Base-by-base conservation (phyloP, 2,888 invertebrate species). In the Synergus laeviventris region DNA sequence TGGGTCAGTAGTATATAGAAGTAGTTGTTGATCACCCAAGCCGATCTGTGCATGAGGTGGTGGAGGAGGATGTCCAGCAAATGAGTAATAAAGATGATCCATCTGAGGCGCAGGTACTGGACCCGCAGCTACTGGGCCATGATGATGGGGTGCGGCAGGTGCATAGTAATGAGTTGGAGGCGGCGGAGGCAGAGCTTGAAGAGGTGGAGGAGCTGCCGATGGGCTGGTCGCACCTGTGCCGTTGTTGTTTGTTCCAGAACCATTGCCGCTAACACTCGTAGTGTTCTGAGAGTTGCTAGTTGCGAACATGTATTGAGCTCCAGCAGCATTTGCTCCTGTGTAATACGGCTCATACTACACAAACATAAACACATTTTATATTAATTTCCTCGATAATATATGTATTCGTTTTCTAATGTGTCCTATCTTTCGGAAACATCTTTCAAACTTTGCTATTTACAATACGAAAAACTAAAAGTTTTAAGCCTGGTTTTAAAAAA, bases 231-330 rank as follows among this genome's bases (percentile, higher is more conserved):
- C 86, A 61, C 87, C 87, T 74, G 87, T 84, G 9, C 84, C 86
- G 73, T 85, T 89, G 24, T 81, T 81, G 75, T 83, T 88, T 70
- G 83, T 84, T 56, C 83, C 86, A 36, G 84, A 81, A 38, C 84
- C 84, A 76, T 79, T 84, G 9, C 83, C 83, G 66, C 83, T 83
- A 64, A 86, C 86, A 79, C 83, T 89, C 54, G 83, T 82, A 59
- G 85, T 86, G 75, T 81, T 84, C 49, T 91, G 91, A 70, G 91
- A 86, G 79, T 91, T 87, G 81, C 91, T 87, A 64, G 92, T 88
- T 62, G 92, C 85, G 84, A 91, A 91, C 82, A 91, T 89, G 82
- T 91, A 92, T 39, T 91, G 92, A 54, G 91, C 89, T 73, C 90
- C 89, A 80, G 89, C 86, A 61, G 89, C 88, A 74, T 89, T 85